These are phyloP conservation scores for Cantharis rufa DNA, from an alignment of 2,888 invertebrate genomes.

Conservation along the genomic window DNA sequence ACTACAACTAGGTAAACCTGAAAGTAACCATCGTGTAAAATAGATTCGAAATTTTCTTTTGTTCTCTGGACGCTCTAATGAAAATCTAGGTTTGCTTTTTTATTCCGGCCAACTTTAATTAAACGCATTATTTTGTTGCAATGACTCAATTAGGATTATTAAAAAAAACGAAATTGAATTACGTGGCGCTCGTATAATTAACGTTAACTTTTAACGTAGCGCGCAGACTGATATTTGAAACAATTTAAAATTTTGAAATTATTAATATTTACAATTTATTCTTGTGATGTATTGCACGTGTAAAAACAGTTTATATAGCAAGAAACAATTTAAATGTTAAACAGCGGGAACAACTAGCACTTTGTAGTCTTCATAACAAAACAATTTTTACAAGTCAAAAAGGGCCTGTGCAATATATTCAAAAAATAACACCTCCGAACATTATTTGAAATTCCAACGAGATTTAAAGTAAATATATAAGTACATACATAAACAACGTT, in stretches of 20 bases:
- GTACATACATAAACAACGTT: constrained; percentile 43
- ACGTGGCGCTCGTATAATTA: not conserved
- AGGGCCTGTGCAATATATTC: constrained; percentile 29
- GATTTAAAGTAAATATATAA: constrained; percentile 43
- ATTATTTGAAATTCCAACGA: constrained; percentile 42
- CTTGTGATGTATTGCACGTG: not conserved
- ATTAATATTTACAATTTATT: not conserved
- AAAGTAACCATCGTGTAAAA: constrained; percentile 20
- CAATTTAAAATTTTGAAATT: not conserved
- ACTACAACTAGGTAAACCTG: constrained; percentile 14
- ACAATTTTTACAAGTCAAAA: constrained; percentile 27
- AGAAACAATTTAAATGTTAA: not conserved
- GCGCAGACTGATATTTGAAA: not conserved
- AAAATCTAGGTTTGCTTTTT: constrained; percentile 12
- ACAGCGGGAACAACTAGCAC: not conserved
- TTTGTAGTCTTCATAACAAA: constrained; percentile 12
- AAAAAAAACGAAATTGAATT: not conserved
- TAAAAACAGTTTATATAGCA: not conserved
- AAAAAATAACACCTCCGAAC: constrained; percentile 32
- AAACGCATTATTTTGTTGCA: not conserved
- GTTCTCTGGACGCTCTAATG: constrained; percentile 8
- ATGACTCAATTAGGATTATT: not conserved
- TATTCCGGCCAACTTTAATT: constrained; percentile 4
- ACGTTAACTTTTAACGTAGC: not conserved
- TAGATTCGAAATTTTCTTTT: constrained; percentile 19